These are phyloP conservation scores for Darevskia nairensis DNA, from an alignment of 2,797 vertebrate genomes.

Conservation along the genomic window DNA sequence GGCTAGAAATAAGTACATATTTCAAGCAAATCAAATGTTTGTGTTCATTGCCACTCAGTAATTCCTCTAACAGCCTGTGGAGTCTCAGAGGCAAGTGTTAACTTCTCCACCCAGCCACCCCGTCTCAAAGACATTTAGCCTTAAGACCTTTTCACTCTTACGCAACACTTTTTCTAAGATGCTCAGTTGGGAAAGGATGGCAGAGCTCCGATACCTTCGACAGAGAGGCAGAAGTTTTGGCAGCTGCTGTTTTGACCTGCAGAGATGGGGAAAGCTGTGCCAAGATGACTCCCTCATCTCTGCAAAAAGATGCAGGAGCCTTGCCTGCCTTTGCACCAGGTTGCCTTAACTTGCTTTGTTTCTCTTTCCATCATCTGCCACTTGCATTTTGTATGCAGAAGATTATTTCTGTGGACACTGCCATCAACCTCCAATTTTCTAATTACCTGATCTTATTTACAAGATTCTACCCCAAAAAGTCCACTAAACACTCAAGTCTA, in stretches of 20 bases:
- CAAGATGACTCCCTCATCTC: neutral
- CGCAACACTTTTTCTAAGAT: neutral
- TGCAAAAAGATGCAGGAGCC: neutral
- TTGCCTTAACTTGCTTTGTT: neutral
- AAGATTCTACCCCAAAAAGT: too few relatives aligned
- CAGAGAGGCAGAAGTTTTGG: neutral
- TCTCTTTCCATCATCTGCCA: neutral
- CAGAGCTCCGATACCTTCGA: neutral
- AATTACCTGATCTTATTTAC: neutral
- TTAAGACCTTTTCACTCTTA: neutral
- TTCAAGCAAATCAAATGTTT: conserved; percentile 35
- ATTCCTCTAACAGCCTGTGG: neutral
- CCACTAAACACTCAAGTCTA: neutral
- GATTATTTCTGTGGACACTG: neutral
- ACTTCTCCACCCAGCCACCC: neutral
- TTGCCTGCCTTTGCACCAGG: neutral
- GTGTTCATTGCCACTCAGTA: neutral
- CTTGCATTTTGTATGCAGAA: neutral
- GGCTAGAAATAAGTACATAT: conserved; percentile 2
- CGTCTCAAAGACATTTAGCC: neutral
- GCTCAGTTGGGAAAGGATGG: neutral
- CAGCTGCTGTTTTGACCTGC: neutral
- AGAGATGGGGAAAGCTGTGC: neutral
- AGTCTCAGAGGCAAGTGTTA: neutral
- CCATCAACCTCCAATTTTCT: neutral